A percentile compares a stretch with the other conserved stretches of the same genome.
Evolutionary conservation across 1,140 invertebrate genomes (phyloP).

Genomic region (Carposina sasakii): DNA sequence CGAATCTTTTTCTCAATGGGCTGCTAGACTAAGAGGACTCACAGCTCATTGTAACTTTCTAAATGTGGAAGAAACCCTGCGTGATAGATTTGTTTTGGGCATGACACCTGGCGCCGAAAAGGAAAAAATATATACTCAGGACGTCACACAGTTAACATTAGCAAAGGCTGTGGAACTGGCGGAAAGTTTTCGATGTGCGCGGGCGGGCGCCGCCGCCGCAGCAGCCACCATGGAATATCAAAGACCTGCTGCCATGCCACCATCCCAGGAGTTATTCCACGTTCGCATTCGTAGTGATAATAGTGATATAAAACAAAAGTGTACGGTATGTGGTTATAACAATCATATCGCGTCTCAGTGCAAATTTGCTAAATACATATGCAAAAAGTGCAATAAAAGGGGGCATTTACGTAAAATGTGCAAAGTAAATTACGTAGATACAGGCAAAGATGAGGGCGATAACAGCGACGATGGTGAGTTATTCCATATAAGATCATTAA

Average conservation of each 20-base stretch:
- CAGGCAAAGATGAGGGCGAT: too few relatives aligned
- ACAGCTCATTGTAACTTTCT: neutral
- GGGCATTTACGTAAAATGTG: neutral
- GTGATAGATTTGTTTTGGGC: neutral
- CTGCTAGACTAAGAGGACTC: neutral
- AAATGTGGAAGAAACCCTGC: neutral
- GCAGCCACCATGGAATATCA: too few relatives aligned
- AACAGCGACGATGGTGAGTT: neutral
- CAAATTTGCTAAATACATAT: neutral
- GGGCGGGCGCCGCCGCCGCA: neutral
- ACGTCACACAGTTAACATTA: neutral
- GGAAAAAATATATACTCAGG: neutral
- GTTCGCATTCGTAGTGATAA: neutral
- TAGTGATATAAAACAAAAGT: neutral
- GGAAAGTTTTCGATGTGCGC: neutral
- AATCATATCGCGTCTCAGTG: neutral
- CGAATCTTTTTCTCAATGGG: neutral
- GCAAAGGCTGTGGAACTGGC: slow-evolving; percentile 2
- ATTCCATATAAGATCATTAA: neutral
- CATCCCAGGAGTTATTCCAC: neutral
- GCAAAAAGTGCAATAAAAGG: neutral
- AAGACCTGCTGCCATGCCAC: neutral
- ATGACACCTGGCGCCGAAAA: neutral
- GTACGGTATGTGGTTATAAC: neutral
- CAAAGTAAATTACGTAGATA: neutral